A percentile compares a stretch with the other conserved stretches of the same genome.
Conservation (phyloP, 2,888 invertebrate genomes). For the Dendrolimus pini region DNA sequence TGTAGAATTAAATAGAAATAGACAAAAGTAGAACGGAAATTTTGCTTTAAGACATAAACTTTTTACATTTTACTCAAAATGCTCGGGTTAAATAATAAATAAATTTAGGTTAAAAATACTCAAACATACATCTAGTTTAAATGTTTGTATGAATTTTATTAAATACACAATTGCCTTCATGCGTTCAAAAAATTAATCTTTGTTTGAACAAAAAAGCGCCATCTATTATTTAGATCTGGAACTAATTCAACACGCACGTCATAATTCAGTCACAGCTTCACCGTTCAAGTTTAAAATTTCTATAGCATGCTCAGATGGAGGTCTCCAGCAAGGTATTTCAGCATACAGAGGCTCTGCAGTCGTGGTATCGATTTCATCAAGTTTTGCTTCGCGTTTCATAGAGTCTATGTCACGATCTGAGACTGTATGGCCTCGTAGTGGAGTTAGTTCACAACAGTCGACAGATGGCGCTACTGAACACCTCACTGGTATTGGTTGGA, state of each 20-base stretch:
- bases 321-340: constrained; percentile 78
- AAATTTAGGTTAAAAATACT: neutral
- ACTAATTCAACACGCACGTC: constrained; percentile 28
- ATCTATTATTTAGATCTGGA: constrained; percentile 20
- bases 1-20: too few species aligned
- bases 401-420: constrained; percentile 62
- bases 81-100: too few species aligned
- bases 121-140: neutral
- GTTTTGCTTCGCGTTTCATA: constrained; percentile 60
- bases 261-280: constrained; percentile 72
- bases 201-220: constrained; percentile 24
- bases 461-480: constrained; percentile 54
- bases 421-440: constrained; percentile 39
- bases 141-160: neutral
- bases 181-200: constrained; percentile 25
- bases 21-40: too few species aligned
- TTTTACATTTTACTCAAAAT: too few species aligned
- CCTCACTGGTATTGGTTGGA: constrained; percentile 35
- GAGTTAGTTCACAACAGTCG: constrained; percentile 36
- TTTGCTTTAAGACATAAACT: too few species aligned
- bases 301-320: constrained; percentile 63
- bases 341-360: constrained; percentile 80
- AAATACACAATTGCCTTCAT: constrained; percentile 1
- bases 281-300: constrained; percentile 62
- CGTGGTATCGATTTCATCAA: constrained; percentile 54